Evolutionary conservation across 2,888 invertebrate species (phyloP), one percentile per base, ranked within the genome.

Genomic region (Acronicta alni): DNA sequence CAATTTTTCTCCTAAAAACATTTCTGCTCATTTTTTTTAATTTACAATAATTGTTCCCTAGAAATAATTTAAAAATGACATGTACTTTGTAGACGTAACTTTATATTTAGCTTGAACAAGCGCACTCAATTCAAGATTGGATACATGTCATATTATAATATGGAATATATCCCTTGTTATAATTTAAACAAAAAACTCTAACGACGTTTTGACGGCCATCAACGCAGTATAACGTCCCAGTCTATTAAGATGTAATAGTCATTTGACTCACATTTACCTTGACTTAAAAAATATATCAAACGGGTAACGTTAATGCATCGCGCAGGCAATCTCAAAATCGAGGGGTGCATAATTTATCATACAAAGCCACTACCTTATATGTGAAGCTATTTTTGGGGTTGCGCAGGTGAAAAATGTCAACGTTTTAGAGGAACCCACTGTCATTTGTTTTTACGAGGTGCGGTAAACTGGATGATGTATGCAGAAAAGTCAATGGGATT

Each of bases 341-440:
- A 85, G 88, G 92, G 93, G 93, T 93, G 93, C 89, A 93, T 93
- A 94, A 93, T 93, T 92, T 93, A 93, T 91, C 89, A 89, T 81
- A 77, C 74, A 72, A 76, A 72, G 84, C 81, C 80, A 83, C 84
- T 86, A 80, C 85, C 82, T 82, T 86, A 87, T 87, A 91, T 92
- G 89, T 87, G 81, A 83, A 87, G 91, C 84, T 92, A 92, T 93
- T 93, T 30, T 75, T 78, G 18, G 75, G 53, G 77, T 61, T 75
- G 30, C 61, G 30, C 49, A 26, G 49, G 15, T 72, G 30, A 9
- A 43, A 66, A 52, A 59, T 16, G 35, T 8, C 16, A 55, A 42
- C 52, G 42, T 17, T 60, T 42, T 30, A 30, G 10, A 12, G 12
- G 26, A 2, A 30, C 10, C 10, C 2, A 30, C 30, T 23, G 26